Base-by-base conservation (phyloP, 2,888 invertebrate species). In the Ormia ochracea region DNA sequence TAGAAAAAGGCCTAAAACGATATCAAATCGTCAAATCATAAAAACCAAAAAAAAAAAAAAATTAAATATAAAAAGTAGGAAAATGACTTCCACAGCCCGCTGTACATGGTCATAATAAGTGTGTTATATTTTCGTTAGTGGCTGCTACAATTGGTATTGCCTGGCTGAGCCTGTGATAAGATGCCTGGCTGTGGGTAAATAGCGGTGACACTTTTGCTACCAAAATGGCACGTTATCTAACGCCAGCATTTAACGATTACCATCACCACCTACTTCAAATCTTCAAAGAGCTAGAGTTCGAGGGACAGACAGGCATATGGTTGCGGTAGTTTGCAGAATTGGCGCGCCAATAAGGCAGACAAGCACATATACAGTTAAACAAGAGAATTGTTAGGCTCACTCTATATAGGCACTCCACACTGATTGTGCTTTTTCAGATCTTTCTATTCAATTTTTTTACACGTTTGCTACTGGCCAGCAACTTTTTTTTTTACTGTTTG, bases 181-280 rank as follows among this genome's bases (percentile, higher is more conserved):
- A 10, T 31, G 58, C 7, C 23, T 48, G 36, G n/a, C 2, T 43
- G 48, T 68, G 70, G 38, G 58, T 66, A 70, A 75, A 70, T 59
- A 66, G 80, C 80, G 80, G 80, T 80, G 80, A 80, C 80, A 80
- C 76, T 80, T 80, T 80, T 80, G 80, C 80, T 76, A 73, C 80
- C 66, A 76, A 80, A 80, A 73, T 76, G 76, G 80, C 65, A 76
- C 56, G 69, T 68, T 63, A 76, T 76, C 80, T 80, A 80, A 80
- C 80, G 80, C 80, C 80, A 76, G 80, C 80, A 80, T 80, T 80
- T 76, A 73, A 80, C 68, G 80, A 80, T 80, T 80, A 72, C 61
- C 80, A 80, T 80, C 80, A 74, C 76, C 76, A 72, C 80, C 80
- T n/a, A n/a, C n/a, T 80, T 63, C 76, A 76, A 80, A 80, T 73